Percentiles rank a stretch among this genome's conserved stretches.
Conservation (phyloP, 2,113 vertebrate genomes). For the Macquaria australasica region DNA sequence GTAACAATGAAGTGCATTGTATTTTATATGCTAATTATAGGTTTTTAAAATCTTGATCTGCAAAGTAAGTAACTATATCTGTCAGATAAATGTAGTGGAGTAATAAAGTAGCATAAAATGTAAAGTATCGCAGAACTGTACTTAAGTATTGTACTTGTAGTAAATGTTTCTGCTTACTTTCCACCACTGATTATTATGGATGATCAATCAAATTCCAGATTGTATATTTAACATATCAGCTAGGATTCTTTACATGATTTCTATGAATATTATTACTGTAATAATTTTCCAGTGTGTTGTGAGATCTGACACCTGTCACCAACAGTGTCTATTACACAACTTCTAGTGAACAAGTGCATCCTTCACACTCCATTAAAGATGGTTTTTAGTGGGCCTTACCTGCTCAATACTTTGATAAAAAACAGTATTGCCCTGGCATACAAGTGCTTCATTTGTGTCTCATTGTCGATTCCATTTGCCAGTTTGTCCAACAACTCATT, state of each 20-base stretch:
- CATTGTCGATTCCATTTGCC: slow-evolving; percentile 40
- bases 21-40: too few species aligned
- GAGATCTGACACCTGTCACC: background rate
- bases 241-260: too few species aligned
- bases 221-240: background rate
- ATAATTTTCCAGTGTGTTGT: too few species aligned
- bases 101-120: too few species aligned
- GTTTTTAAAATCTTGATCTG: too few species aligned
- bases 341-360: background rate
- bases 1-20: too few species aligned
- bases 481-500: slow-evolving; percentile 68
- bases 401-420: slow-evolving; percentile 3
- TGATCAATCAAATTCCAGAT: background rate
- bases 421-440: background rate
- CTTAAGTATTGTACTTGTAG: too few species aligned
- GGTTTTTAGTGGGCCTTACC: slow-evolving; percentile 7
- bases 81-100: too few species aligned
- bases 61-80: too few species aligned
- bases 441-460: slow-evolving; percentile 27
- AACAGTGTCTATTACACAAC: slow-evolving; percentile 3
- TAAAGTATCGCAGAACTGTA: background rate
- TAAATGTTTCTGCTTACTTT: background rate
- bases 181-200: background rate
- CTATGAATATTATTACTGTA: too few species aligned
- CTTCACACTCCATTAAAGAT: slow-evolving; percentile 20